A percentile compares a stretch with the other conserved stretches of the same genome.
phyloP scores from a whole-genome alignment of 2,113 vertebrate species.

The Bostrychus sinensis region DNA sequence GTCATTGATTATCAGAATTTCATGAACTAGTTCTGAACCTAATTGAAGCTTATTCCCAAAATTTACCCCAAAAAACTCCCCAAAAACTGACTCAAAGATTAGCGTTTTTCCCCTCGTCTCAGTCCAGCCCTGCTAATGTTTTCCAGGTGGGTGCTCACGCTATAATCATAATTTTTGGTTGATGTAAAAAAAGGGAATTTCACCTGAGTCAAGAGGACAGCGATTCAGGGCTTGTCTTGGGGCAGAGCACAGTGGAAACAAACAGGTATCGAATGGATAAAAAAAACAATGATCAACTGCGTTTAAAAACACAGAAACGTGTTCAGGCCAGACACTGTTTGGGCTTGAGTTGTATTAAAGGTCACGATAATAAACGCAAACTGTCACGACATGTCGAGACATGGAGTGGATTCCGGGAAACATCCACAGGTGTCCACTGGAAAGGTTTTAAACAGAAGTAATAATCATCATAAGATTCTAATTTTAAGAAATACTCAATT shows the following conservation, averaged over 20 bases:
- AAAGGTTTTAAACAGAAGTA: too few relatives aligned
- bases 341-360: not conserved
- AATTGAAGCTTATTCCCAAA: constrained; percentile 2
- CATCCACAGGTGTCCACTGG: not conserved
- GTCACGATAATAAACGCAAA: not conserved
- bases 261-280: constrained; percentile 11
- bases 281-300: constrained; percentile 16
- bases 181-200: constrained; percentile 52
- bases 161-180: not conserved
- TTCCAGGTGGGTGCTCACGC: constrained; percentile 72
- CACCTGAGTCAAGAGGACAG: constrained; percentile 65
- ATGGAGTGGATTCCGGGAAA: not conserved
- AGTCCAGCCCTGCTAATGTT: constrained; percentile 46
- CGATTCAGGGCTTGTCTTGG: constrained; percentile 6
- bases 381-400: not conserved
- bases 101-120: constrained; percentile 43
- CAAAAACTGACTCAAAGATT: constrained; percentile 39
- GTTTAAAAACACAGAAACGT: not conserved
- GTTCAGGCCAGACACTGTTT: not conserved
- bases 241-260: not conserved
- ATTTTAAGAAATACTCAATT: too few relatives aligned
- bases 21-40: not conserved
- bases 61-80: constrained; percentile 14
- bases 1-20: not conserved
- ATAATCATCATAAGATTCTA: too few relatives aligned